Base-by-base conservation (phyloP, 92 coral and sea anemone genomes). In the Actinostola sp. region DNA sequence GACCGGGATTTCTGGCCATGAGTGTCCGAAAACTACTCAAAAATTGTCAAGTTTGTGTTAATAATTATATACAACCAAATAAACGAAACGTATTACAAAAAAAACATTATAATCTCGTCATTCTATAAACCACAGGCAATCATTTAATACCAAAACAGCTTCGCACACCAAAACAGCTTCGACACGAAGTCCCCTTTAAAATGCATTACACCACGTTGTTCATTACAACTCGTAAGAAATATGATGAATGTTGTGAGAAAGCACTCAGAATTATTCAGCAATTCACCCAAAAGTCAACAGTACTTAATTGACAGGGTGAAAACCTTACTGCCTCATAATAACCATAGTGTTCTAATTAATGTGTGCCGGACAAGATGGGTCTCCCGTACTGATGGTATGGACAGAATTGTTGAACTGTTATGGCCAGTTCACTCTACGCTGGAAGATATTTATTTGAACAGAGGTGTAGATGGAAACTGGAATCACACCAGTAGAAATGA, bases 401-500 rank as follows among this genome's bases (percentile, higher is more conserved):
- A 74, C 48, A 70, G 78, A 34, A 61, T 79, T 70, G 84, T 79
- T 11, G 84, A 78, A 35, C 17, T 69, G 59, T n/a, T 78, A 1
- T 17, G 28, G 34, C 67, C 77, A 44, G 66, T 78, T 31, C 44
- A 34, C 25, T 41, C 60, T 66, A 53, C 63, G 12, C 35, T 78
- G 63, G 84, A 78, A 46, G 84, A 68, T 36, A 78, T 69, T 57
- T 11, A 26, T 15, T 30, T 59, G 50, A 70, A 70, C 35, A 79
- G 78, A 39, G 71, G 58, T 27, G 84, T 29, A 23, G 12, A 42
- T 83, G 65, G 63, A 33, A 61, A 77, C 78, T 78, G 84, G 73
- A 78, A 79, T 35, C 20, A 28, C 12, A 51, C 70, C 66, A 78
- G 85, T 45, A 58, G 79, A 44, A 83, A 79, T 78, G 89, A 83